Evolutionary conservation across 1,140 invertebrate species (phyloP), one percentile per base, ranked within the genome.

Genomic region (Brachionus calyciflorus): DNA sequence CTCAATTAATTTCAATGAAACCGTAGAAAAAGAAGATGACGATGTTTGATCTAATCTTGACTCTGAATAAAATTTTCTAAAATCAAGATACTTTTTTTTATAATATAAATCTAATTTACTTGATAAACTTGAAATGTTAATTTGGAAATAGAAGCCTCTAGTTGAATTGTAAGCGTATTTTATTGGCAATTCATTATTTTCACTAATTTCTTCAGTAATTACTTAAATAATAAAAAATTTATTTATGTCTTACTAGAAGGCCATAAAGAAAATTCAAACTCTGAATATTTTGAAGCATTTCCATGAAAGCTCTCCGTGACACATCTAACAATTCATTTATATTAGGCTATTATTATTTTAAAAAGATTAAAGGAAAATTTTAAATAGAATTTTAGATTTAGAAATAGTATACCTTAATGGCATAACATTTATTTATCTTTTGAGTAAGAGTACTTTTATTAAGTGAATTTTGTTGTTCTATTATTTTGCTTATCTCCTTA

Each of bases 381-480:
- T 21, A 26, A 65, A 21, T 46, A 21, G 10, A 40, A 14, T 65
- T 10, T 24, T n/a, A n/a, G n/a, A n/a, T n/a, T n/a, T n/a, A n/a
- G n/a, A 40, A 63, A 60, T 40, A 37, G 1, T 21, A 17, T 60
- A 60, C 60, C 44, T 65, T 65, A 21, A 65, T 44, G 19, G 60
- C 60, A 44, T 44, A 65, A 19, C 60, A 65, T 65, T 65, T 65
- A n/a, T 65, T 41, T 14, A 65, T 65, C 44, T 65, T 65, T 14
- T 12, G 40, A 9, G 10, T 44, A 12, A 65, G 17, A 24, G 37
- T 21, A 26, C 24, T 65, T 46, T 65, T 65, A 17, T 44, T 44
- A 12, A 19, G 41, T 5, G 21, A 21, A 30, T 19, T 7, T 2
- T 9, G 37, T 0, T 65, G 37, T 44, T 65, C 60, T 14, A 65